Evolutionary conservation across 2,888 invertebrate genomes (phyloP), one percentile per base, ranked within the genome.

Genomic region (Cephonodes hylas): DNA sequence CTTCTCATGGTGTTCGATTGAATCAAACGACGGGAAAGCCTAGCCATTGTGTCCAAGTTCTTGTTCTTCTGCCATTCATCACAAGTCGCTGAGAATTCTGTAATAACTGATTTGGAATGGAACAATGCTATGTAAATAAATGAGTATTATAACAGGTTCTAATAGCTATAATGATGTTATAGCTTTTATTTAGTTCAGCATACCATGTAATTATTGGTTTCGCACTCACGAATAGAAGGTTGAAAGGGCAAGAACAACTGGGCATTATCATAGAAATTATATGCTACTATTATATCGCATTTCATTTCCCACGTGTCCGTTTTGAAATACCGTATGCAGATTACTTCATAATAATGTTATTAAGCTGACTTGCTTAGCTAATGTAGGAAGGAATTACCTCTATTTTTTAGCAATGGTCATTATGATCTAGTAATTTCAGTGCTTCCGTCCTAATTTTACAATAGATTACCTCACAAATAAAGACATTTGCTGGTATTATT

Each of bases 11-110:
- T 68, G 63, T 65, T 34, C 48, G 59, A 73, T 72, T 69, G 64
- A 67, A 69, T 68, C 65, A 58, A 69, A 66, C 64, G 60, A 67
- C 66, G 74, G 73, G 76, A 78, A 79, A 77, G 73, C 70, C 71
- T 66, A 60, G 42, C 42, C 45, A 69, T 64, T 66, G 48, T 65
- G 66, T 66, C 66, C 56, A 60, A 64, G 66, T 27, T 53, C 31
- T 48, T 48, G 25, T 25, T 15, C 15, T 25, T 3, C 10, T 4
- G 15, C 18, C 27, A 18, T 31, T 10, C 18, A 3, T 18, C 15
- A 3, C 22, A 13, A 31, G 31, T 25, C 48, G 25, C 8, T 53
- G 53, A 20, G 53, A 48, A 48, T 27, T 20, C 8, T 18, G 8
- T 38, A n/a, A n/a, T 38, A n/a, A n/a, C 38, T 38, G 38, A n/a